Conservation (phyloP, 2,888 invertebrate genomes). For the Antheraea yamamai region DNA sequence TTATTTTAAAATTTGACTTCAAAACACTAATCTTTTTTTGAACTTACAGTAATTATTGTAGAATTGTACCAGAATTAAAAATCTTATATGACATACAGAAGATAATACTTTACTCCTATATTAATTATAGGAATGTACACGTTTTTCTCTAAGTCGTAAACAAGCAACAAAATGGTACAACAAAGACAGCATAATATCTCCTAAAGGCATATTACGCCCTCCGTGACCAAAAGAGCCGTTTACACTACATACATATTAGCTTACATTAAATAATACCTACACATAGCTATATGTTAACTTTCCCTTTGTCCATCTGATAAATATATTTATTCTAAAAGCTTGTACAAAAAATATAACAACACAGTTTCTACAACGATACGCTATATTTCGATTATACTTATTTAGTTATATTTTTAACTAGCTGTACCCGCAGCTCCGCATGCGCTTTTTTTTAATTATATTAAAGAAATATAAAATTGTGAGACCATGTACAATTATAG, state of each 20-base stretch:
- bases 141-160: not conserved
- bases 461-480: no score
- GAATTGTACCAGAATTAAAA: not conserved
- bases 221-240: not conserved
- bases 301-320: not conserved
- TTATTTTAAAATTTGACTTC: not conserved
- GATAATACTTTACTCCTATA: not conserved
- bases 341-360: not conserved
- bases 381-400: no score
- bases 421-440: no score
- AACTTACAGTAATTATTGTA: not conserved
- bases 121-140: not conserved
- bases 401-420: no score
- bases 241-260: not conserved
- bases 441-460: no score
- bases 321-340: not conserved
- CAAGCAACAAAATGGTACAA: not conserved
- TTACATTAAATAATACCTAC: not conserved
- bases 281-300: not conserved
- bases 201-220: not conserved
- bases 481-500: no score
- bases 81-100: not conserved
- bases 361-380: not conserved
- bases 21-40: not conserved
- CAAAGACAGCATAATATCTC: constrained; percentile 14